phyloP scores from a whole-genome alignment of 2,888 invertebrate species.

The Philereme vetulata region DNA sequence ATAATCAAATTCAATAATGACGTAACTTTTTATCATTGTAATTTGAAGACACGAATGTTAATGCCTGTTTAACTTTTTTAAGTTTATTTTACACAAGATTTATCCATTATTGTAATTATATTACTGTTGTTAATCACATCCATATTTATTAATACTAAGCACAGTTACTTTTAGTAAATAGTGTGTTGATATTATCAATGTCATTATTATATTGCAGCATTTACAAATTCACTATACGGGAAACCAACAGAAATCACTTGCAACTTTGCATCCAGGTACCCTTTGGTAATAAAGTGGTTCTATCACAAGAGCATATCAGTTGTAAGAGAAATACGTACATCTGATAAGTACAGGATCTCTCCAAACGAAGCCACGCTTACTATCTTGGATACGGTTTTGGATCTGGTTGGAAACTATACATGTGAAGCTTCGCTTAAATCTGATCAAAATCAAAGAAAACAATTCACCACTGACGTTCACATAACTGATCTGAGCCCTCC shows the following conservation, averaged over 20 bases:
- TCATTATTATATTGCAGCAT: conserved; percentile 18
- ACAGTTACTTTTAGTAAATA: no score
- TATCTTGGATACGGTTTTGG: conserved; percentile 20
- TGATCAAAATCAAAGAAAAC: conserved; percentile 19
- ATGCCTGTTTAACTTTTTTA: no score
- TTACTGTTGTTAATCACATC: no score
- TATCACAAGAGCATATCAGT: conserved; percentile 7
- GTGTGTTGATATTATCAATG: no score
- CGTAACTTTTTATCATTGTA: no score
- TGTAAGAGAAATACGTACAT: conserved; percentile 11
- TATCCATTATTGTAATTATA: no score
- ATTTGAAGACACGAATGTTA: no score
- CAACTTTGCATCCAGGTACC: conserved; percentile 1
- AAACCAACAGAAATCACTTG: conserved; percentile 5
- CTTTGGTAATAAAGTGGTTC: conserved; percentile 22
- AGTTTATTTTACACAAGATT: no score
- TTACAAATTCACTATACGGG: conserved; percentile 4
- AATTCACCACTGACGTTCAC: conserved; percentile 15
- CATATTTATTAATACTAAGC: no score
- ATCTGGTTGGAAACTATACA: conserved; percentile 27
- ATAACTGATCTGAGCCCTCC: conserved; percentile 29
- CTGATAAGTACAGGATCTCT: conserved; percentile 21
- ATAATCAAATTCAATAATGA: no score
- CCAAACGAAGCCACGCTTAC: conserved; percentile 12
- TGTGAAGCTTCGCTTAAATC: conserved; percentile 27